A percentile compares a stretch with the other conserved stretches of the same genome.
Evolutionary conservation across 2,113 vertebrate species (phyloP).

Genomic region (Sceloporus tristichus): DNA sequence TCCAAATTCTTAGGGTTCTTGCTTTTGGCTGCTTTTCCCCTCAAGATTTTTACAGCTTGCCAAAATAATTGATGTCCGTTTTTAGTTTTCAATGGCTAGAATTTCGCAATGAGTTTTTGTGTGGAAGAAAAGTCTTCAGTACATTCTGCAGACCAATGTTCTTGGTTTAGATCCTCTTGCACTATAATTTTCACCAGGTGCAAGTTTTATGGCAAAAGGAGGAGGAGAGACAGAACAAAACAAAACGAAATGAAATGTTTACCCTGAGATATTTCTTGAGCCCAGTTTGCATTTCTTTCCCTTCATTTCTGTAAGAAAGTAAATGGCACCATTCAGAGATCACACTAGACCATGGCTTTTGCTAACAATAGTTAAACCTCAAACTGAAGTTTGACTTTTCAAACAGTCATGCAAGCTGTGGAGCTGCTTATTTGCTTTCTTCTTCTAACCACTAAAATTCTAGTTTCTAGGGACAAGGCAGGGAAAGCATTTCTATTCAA

Average conservation of each 20-base stretch:
- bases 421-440: background rate
- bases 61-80: slow-evolving; percentile 42
- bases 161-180: slow-evolving; percentile 48
- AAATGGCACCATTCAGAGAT: slow-evolving; percentile 5
- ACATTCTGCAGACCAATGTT: slow-evolving; percentile 33
- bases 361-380: background rate
- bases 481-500: background rate
- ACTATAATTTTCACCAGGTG: slow-evolving; percentile 62
- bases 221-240: slow-evolving; percentile 20
- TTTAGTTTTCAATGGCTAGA: slow-evolving; percentile 39
- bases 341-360: background rate
- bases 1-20: slow-evolving; percentile 33
- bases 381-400: background rate
- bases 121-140: slow-evolving; percentile 17
- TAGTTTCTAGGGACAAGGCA: background rate
- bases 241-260: slow-evolving; percentile 51
- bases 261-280: slow-evolving; percentile 43
- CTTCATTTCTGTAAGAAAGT: slow-evolving; percentile 54
- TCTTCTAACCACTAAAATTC: background rate
- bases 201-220: slow-evolving; percentile 50
- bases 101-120: slow-evolving; percentile 53
- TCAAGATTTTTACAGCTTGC: slow-evolving; percentile 21
- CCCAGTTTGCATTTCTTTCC: slow-evolving; percentile 49
- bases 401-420: background rate
- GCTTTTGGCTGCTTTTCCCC: slow-evolving; percentile 40